Percentiles rank a stretch among this genome's conserved stretches.
phyloP scores from a whole-genome alignment of 2,888 invertebrate genomes.

The Drosophila kambysellisi region DNA sequence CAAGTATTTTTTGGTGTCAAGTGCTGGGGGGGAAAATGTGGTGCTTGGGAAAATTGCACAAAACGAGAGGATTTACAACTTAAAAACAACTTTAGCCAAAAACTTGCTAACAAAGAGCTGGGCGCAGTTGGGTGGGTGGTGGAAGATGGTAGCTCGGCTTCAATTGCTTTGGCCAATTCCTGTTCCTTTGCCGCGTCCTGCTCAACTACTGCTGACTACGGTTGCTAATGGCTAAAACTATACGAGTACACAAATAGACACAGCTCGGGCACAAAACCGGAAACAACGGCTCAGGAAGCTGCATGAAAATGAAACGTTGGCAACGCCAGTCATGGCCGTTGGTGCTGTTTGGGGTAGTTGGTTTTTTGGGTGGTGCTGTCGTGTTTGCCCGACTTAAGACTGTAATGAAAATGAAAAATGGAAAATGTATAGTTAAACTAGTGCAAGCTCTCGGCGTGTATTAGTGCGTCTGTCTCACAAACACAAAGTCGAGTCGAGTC shows the following conservation, averaged over 20 bases:
- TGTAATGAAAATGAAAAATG: slow-evolving; percentile 71
- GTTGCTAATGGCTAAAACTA: slow-evolving; percentile 73
- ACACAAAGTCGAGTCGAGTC: neutral
- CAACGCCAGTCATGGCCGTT: slow-evolving; percentile 19
- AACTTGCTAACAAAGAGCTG: slow-evolving; percentile 70
- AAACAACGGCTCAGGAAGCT: slow-evolving; percentile 80
- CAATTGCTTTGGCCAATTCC: slow-evolving; percentile 56
- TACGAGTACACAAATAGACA: slow-evolving; percentile 60
- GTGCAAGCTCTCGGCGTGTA: slow-evolving; percentile 31
- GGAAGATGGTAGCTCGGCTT: slow-evolving; percentile 12
- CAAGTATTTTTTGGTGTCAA: slow-evolving; percentile 27
- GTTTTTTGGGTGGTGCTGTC: neutral
- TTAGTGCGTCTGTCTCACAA: slow-evolving; percentile 34
- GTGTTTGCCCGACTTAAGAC: slow-evolving; percentile 53
- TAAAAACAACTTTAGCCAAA: slow-evolving; percentile 79
- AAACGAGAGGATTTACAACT: slow-evolving; percentile 77
- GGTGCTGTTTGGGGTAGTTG: neutral
- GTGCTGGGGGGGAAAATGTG: neutral
- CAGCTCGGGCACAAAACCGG: slow-evolving; percentile 69
- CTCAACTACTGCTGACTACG: slow-evolving; percentile 22
- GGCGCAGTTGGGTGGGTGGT: neutral
- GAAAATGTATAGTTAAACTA: slow-evolving; percentile 66
- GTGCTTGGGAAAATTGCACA: slow-evolving; percentile 60
- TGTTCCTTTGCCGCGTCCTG: slow-evolving; percentile 7
- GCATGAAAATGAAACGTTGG: slow-evolving; percentile 74